Conservation (phyloP, 2,113 vertebrate genomes). For the Corythoichthys intestinalis region DNA sequence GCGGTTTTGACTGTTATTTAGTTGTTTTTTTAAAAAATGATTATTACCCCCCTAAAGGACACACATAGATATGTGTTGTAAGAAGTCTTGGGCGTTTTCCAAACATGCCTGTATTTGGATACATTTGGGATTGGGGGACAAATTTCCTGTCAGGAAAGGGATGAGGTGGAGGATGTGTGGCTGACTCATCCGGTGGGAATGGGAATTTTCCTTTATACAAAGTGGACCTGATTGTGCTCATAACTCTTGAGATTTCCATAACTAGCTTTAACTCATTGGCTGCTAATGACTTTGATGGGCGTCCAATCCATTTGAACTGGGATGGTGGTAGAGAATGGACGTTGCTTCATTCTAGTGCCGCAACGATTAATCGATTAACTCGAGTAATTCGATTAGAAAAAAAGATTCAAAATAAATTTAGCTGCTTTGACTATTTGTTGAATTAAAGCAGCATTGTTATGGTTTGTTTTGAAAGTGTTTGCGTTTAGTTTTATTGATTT, state of each 20-base stretch:
- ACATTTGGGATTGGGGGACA: conserved; percentile 49
- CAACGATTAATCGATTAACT: too few species aligned
- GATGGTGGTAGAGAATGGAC: too few species aligned
- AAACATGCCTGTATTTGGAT: conserved; percentile 59
- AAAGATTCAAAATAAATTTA: too few species aligned
- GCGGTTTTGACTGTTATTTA: conserved; percentile 18
- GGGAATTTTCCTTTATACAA: conserved; percentile 26
- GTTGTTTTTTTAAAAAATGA: not conserved
- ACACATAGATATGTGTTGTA: not conserved
- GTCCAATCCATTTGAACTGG: too few species aligned
- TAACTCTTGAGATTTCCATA: not conserved
- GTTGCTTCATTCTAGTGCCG: too few species aligned
- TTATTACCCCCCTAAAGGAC: not conserved
- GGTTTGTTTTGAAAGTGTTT: too few species aligned
- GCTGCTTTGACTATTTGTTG: too few species aligned
- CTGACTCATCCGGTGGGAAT: conserved; percentile 62
- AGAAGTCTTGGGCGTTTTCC: conserved; percentile 48
- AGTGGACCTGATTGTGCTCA: not conserved
- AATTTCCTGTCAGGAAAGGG: conserved; percentile 73
- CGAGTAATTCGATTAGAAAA: too few species aligned
- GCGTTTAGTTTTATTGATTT: too few species aligned
- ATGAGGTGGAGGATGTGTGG: conserved; percentile 50
- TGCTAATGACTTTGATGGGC: too few species aligned
- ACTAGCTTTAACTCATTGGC: not conserved
- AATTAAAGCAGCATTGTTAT: too few species aligned